Base-by-base conservation (phyloP, 2,113 vertebrate genomes). In the Protomyctophum bolini region DNA sequence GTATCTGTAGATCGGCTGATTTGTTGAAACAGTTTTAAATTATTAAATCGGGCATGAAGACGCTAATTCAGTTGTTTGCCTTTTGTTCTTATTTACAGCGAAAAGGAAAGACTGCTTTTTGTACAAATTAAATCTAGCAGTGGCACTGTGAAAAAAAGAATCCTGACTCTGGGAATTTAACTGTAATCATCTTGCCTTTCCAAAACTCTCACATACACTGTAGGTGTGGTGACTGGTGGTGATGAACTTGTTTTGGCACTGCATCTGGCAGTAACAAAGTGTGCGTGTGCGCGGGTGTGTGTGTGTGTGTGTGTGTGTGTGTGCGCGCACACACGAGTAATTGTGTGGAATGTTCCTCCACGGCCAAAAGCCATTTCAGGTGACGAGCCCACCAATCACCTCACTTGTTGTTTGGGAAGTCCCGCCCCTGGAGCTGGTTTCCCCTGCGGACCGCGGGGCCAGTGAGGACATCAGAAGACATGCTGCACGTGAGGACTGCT, bases 401-500 rank as follows among this genome's bases (percentile, higher is more conserved):
- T 63, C 14, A 8, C 33, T 58, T 56, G 57, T 45, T 8, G 46
- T 9, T 45, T 28, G 47, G 64, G 14, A 48, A 45, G 21, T 58
- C 45, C 58, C 10, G 41, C 15, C 29, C 59, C 14, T 47, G 29
- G 59, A 21, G n/a, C 8, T 49, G 1, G 0, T 9, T 66, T 47
- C 33, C 56, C 29, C 14, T 0, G 4, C 50, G 51, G 55, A 14
- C 10, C 58, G 57, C 10, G 33, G 33, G 33, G 33, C 33, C 33
- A 41, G 46, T 11, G 45, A 28, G 10, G 15, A 49, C 70, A 50
- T 72, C 60, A 10, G 10, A n/a, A 7, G 28, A 21, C 7, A 8
- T 65, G 56, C 51, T 41, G 6, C 60, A 60, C 63, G 48, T 72
- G 59, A 33, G 73, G 33, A 58, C 15, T 7, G 51, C 62, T 63